phyloP scores from a whole-genome alignment of 2,113 vertebrate genomes.

The Mesitornis unicolor region DNA sequence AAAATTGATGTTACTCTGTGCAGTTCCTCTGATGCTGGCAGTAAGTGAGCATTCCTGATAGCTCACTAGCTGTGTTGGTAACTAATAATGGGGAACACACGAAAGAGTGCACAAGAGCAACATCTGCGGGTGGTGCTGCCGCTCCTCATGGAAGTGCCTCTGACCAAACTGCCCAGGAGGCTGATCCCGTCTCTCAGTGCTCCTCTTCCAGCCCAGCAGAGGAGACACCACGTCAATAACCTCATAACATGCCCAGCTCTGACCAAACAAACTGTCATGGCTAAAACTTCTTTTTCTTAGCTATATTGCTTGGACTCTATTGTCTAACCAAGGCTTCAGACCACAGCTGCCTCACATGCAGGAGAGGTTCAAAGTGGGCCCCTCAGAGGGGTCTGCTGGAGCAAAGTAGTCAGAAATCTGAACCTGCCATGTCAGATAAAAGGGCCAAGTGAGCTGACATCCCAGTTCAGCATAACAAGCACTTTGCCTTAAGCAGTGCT shows the following conservation, averaged over 20 bases:
- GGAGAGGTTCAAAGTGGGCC: not conserved
- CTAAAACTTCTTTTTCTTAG: not conserved
- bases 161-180: not conserved
- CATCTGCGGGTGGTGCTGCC: not conserved
- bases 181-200: fast-evolving
- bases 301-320: not conserved
- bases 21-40: fast-evolving
- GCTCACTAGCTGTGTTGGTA: not conserved
- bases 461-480: not conserved
- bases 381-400: not conserved
- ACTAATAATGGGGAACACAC: not conserved
- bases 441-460: not conserved
- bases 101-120: not conserved
- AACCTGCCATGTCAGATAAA: not conserved
- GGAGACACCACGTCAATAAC: not conserved
- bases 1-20: not conserved
- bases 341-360: fast-evolving
- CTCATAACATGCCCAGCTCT: not conserved
- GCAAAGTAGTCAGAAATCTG: not conserved
- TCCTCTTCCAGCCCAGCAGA: not conserved
- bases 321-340: not conserved
- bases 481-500: not conserved
- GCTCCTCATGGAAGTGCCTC: not conserved
- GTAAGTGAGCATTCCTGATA: not conserved
- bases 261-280: not conserved